Percentiles rank a stretch among this genome's conserved stretches.
Conservation (phyloP, 30 jellyfish, hydroid and myxozoan species). For the Haliclystus octoradiatus region DNA sequence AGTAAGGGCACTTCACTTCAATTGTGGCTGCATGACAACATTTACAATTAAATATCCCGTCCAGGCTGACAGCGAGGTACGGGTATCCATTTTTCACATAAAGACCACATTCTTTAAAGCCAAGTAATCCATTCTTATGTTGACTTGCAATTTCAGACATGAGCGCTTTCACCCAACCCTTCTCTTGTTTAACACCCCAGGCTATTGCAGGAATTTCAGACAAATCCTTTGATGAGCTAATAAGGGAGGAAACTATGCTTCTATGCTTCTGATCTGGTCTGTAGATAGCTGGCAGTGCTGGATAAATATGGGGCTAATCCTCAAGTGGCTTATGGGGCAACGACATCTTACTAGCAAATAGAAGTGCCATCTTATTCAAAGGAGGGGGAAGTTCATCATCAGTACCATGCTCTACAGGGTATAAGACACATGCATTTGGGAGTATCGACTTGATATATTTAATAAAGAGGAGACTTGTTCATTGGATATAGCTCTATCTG, state of each 20-base stretch:
- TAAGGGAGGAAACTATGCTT: not conserved
- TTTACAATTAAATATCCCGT: not conserved
- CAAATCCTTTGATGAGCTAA: not conserved
- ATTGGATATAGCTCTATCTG: not conserved
- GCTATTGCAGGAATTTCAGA: not conserved
- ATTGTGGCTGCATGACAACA: not conserved
- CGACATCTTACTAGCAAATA: not conserved
- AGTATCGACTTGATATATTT: not conserved
- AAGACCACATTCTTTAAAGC: not conserved
- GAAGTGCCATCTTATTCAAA: not conserved
- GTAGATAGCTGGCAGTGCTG: not conserved
- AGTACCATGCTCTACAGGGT: not conserved
- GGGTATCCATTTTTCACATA: not conserved
- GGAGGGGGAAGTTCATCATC: not conserved
- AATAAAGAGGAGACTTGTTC: not conserved
- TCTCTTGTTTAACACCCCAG: not conserved
- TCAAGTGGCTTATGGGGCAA: not conserved
- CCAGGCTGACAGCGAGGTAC: not conserved
- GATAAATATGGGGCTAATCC: not conserved
- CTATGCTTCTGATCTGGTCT: not conserved
- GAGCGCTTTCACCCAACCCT: not conserved
- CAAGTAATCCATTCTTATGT: not conserved
- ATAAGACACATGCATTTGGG: not conserved
- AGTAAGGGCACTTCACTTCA: not conserved
- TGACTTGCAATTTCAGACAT: not conserved